Evolutionary conservation across 1,140 invertebrate genomes (phyloP).

Genomic region (Brachionus manjavacas): DNA sequence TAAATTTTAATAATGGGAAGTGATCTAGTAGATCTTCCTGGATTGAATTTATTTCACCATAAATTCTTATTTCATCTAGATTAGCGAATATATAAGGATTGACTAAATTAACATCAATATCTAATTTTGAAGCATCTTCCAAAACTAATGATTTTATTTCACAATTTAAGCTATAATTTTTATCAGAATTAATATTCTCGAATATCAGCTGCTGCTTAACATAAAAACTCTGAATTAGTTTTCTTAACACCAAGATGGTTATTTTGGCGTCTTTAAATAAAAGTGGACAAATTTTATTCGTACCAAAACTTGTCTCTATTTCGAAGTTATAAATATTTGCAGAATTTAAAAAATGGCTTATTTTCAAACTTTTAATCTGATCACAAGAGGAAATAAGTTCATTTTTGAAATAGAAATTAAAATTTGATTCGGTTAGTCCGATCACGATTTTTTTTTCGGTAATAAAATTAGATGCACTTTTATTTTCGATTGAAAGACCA

Average conservation of each 20-base stretch:
- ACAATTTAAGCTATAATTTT: not conserved
- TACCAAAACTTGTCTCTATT: not conserved
- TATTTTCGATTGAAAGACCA: not conserved
- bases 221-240: not conserved
- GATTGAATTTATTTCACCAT: not conserved
- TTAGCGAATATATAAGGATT: not conserved
- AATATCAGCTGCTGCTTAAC: not conserved
- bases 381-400: not conserved
- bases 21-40: not conserved
- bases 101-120: not conserved
- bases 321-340: not conserved
- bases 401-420: not conserved
- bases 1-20: not conserved
- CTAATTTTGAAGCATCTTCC: not conserved
- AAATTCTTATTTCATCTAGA: not conserved
- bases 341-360: not conserved
- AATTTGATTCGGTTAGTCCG: not conserved
- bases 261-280: not conserved
- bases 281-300: not conserved
- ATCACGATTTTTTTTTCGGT: not conserved
- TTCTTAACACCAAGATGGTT: not conserved
- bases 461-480: not conserved
- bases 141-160: not conserved
- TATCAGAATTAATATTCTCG: not conserved
- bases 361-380: not conserved